Base-by-base conservation (phyloP, 2,797 vertebrate genomes). In the Nothura maculosa region DNA sequence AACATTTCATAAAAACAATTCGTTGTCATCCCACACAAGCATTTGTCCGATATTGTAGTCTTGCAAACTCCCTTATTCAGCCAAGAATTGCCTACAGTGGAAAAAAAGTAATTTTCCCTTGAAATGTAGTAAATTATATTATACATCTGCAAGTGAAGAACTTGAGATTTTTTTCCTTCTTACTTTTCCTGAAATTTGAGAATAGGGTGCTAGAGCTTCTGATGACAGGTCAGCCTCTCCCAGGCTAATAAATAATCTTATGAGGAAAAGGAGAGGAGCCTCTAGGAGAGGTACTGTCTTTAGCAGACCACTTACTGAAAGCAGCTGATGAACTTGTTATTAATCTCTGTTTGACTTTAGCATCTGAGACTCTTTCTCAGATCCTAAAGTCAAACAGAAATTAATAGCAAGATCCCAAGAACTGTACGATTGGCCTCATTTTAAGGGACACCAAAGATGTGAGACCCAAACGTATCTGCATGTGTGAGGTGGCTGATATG, bases 151-250 rank as follows among this genome's bases (percentile, higher is more conserved):
- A 92, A 36, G 78, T 19, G 1, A 69, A 85, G 19, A 87, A 22
- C 4, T 58, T 25, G 0, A 0, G 13, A 17, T 40, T 73, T 50
- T 54, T 68, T 68, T 30, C 12, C 6, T 55, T 54, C 30, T 66
- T 27, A 1, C 52, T 63, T 9, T 5, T 69, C 13, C 52, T 30
- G 22, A 69, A 60, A 6, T 55, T 85, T 18, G 17, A 66, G 17
- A 17, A 57, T 10, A 0, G 0, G n/a, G 9, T 50, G 7, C 64
- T 12, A 7, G 22, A 28, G 11, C 36, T 78, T 81, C 70, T 47
- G 81, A 12, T 62, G 81, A 36, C 8, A 85, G n/a, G 30, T 52
- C 14, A 5, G 10, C 18, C n/a, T 78, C 43, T 34, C 80, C 83
- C 30, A 66, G 43, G 16, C 28, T 18, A 6, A 12, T 47, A 58